Conservation (phyloP, 2,797 vertebrate species). For the Allobates femoralis region DNA sequence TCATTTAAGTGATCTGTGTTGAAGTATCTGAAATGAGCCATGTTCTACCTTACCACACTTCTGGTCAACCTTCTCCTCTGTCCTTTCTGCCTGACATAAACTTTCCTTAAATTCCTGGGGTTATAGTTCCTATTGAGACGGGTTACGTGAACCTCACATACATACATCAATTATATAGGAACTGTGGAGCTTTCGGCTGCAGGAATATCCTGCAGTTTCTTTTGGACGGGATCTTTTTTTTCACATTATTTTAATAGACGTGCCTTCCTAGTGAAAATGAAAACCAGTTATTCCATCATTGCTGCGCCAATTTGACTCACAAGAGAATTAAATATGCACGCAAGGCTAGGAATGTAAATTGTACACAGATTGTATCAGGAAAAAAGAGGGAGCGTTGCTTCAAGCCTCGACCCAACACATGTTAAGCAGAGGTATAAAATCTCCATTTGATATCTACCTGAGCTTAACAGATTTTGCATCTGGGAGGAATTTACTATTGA, state of each 20-base stretch:
- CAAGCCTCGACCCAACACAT: slow-evolving; percentile 28
- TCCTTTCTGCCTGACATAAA: background rate
- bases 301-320: slow-evolving; percentile 58
- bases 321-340: slow-evolving; percentile 61
- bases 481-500: background rate
- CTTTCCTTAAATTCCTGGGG: background rate
- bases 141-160: slow-evolving; percentile 27
- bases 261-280: slow-evolving; percentile 63
- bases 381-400: slow-evolving; percentile 28
- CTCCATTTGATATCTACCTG: slow-evolving; percentile 1
- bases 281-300: slow-evolving; percentile 59
- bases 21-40: too few species aligned
- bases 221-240: slow-evolving; percentile 52
- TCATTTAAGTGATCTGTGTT: too few species aligned
- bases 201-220: slow-evolving; percentile 51
- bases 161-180: slow-evolving; percentile 57
- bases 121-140: background rate
- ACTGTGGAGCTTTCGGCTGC: slow-evolving; percentile 47
- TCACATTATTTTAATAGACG: slow-evolving; percentile 60
- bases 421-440: slow-evolving; percentile 1
- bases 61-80: background rate
- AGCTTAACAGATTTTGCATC: background rate
- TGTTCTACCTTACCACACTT: too few species aligned
- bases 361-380: slow-evolving; percentile 57
- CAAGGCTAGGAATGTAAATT: slow-evolving; percentile 62